phyloP scores from a whole-genome alignment of 2,888 invertebrate species.

The Rhagonycha lutea region DNA sequence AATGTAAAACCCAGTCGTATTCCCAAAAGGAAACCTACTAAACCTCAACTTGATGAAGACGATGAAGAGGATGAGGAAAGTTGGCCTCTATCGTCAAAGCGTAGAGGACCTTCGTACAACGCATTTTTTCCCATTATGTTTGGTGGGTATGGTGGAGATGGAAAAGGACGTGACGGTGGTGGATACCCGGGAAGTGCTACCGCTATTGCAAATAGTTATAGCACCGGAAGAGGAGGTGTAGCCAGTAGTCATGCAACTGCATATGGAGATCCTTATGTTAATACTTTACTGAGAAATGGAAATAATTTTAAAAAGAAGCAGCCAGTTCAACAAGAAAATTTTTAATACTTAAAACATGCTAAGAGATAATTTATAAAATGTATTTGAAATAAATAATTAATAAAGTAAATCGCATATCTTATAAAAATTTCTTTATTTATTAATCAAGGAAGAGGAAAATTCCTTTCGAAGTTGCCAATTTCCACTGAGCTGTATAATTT shows the following conservation, averaged over 20 bases:
- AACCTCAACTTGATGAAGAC: constrained; percentile 53
- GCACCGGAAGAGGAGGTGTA: constrained; percentile 71
- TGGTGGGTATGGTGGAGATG: constrained; percentile 51
- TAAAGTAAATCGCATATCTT: not conserved
- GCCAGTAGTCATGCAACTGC: constrained; percentile 75
- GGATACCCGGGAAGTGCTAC: constrained; percentile 63
- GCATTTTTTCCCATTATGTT: constrained; percentile 73
- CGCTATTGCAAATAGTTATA: constrained; percentile 74
- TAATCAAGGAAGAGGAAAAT: too few relatives aligned
- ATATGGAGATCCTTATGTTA: constrained; percentile 64
- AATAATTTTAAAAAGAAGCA: constrained; percentile 18
- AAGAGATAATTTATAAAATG: not conserved
- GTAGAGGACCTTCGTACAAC: constrained; percentile 55
- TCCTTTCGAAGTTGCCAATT: too few relatives aligned
- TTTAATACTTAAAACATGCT: not conserved
- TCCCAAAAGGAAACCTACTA: constrained; percentile 29
- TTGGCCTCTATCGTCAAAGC: constrained; percentile 44
- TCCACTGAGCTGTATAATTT: too few relatives aligned
- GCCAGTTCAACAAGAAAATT: constrained; percentile 6
- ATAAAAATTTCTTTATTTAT: not conserved
- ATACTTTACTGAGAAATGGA: constrained; percentile 51
- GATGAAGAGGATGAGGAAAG: constrained; percentile 57
- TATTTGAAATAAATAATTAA: not conserved
- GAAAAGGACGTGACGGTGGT: constrained; percentile 43
- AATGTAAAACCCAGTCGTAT: constrained; percentile 28